Conservation (phyloP, 2,888 invertebrate genomes). For the Hesperia comma region DNA sequence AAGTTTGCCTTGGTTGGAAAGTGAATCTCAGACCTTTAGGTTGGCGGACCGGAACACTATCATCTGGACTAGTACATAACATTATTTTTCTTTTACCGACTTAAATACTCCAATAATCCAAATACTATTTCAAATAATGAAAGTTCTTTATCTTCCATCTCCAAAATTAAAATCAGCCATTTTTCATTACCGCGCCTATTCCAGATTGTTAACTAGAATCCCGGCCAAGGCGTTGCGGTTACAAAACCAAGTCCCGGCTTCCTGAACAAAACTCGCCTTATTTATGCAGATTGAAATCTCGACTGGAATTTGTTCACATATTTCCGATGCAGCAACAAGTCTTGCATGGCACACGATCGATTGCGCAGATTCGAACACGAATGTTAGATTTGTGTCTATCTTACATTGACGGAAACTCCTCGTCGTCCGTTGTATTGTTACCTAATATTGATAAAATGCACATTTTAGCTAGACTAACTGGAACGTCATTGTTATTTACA, state of each 20-base stretch:
- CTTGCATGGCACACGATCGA: constrained; percentile 20
- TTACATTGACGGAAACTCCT: constrained; percentile 11
- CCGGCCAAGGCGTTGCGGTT: constrained; percentile 12
- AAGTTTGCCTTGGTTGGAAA: no score
- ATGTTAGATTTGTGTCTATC: constrained; percentile 20
- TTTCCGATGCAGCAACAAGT: constrained; percentile 27
- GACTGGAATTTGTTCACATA: constrained; percentile 21
- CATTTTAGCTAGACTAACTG: no score
- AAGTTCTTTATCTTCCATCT: no score
- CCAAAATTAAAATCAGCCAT: no score
- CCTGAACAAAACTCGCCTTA: constrained; percentile 20
- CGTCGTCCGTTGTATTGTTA: constrained; percentile 44
- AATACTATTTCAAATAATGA: no score
- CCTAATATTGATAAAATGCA: not conserved
- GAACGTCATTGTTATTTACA: no score
- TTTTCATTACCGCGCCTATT: constrained; percentile 42
- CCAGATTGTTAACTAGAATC: constrained; percentile 47
- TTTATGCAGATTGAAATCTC: constrained; percentile 23
- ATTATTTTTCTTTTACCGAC: no score
- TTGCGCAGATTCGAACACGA: constrained; percentile 24
- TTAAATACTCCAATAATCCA: no score
- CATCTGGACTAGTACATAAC: no score
- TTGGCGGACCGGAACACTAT: no score
- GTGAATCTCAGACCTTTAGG: no score
- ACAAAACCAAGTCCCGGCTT: constrained; percentile 8